These are phyloP conservation scores for Penaeus indicus DNA, from an alignment of 1,140 invertebrate genomes.

Conservation along the genomic window DNA sequence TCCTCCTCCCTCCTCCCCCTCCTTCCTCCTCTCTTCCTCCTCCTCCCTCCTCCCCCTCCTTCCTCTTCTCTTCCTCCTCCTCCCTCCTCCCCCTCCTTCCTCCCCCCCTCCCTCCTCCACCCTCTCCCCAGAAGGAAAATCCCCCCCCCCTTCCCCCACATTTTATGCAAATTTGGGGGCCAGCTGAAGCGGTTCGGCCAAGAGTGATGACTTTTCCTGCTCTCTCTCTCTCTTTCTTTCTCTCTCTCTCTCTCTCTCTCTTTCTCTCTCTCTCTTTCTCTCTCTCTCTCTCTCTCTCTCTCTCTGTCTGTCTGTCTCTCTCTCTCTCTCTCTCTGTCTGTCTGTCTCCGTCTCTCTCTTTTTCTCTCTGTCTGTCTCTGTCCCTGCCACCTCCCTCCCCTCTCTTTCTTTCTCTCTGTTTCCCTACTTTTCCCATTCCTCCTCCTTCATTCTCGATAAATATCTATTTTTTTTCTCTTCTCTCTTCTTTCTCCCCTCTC, in stretches of 20 bases:
- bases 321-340: too few species aligned
- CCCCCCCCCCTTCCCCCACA: not conserved
- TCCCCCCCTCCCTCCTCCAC: not conserved
- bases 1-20: not conserved
- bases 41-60: not conserved
- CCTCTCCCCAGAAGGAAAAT: not conserved
- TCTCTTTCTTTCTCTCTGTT: not conserved
- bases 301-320: too few species aligned
- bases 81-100: not conserved
- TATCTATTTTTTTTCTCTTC: too few species aligned
- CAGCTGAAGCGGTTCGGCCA: not conserved
- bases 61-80: not conserved
- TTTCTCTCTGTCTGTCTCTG: too few species aligned
- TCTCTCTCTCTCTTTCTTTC: conserved; percentile 22
- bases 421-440: too few species aligned
- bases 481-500: too few species aligned
- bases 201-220: not conserved
- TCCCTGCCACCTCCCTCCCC: not conserved
- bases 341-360: too few species aligned
- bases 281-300: too few species aligned
- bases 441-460: too few species aligned
- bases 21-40: not conserved
- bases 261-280: too few species aligned
- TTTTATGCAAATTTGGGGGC: not conserved
- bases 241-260: conserved; percentile 12